Conservation (phyloP, 2,113 vertebrate genomes). For the Pollachius pollachius region DNA sequence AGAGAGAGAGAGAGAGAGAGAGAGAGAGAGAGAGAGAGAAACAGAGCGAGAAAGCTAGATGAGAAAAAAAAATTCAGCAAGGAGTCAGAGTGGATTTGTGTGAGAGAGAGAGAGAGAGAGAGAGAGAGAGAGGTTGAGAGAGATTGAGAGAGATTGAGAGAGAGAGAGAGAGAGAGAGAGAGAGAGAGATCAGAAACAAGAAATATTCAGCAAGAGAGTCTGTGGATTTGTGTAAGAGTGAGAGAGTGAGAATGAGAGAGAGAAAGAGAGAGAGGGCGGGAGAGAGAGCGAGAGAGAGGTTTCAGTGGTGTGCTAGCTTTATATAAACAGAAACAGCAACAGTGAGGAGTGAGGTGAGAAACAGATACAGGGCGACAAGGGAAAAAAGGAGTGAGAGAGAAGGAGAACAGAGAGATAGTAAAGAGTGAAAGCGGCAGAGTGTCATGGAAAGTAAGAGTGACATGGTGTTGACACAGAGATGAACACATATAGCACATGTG, state of each 20-base stretch:
- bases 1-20: too few relatives aligned
- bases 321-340: background rate
- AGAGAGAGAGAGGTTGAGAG: too few relatives aligned
- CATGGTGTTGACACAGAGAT: background rate
- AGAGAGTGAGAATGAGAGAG: background rate
- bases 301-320: background rate
- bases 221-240: background rate
- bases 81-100: too few relatives aligned
- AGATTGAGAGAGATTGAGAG: too few relatives aligned
- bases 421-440: background rate
- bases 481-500: slow-evolving; percentile 2
- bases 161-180: too few relatives aligned
- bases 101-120: too few relatives aligned
- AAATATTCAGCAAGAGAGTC: too few relatives aligned
- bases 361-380: background rate
- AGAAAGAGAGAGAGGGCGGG: background rate
- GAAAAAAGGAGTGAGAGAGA: background rate
- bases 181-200: background rate
- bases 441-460: background rate
- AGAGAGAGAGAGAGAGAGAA: too few relatives aligned
- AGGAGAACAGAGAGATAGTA: background rate
- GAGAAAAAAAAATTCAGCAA: too few relatives aligned
- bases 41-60: too few relatives aligned
- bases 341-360: background rate
- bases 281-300: background rate